Percentiles rank a stretch among this genome's conserved stretches.
Conservation (phyloP, 2,888 invertebrate species). For the Meandrusa payeni region DNA sequence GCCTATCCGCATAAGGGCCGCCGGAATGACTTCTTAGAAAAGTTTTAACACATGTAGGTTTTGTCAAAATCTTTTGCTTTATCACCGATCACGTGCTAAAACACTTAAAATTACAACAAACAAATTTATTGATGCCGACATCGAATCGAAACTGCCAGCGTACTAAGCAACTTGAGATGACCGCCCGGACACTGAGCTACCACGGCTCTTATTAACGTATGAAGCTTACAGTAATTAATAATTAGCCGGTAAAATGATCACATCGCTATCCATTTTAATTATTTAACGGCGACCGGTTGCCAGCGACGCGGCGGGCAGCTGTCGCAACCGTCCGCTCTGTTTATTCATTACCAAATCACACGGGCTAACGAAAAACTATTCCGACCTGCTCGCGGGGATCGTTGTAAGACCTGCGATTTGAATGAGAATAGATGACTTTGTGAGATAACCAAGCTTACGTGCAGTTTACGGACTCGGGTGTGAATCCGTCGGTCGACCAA, state of each 20-base stretch:
- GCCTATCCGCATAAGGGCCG: too few relatives aligned
- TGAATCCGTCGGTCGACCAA: too few relatives aligned
- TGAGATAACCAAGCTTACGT: constrained; percentile 1
- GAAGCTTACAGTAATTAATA: constrained; percentile 10
- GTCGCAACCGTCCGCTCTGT: constrained; percentile 32
- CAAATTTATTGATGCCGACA: too few relatives aligned
- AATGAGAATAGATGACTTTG: constrained; percentile 60
- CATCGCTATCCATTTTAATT: constrained; percentile 37
- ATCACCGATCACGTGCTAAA: too few relatives aligned
- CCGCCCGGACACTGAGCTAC: too few relatives aligned
- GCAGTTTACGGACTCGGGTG: background rate
- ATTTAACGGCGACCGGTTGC: constrained; percentile 35
- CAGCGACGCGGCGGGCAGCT: constrained; percentile 34
- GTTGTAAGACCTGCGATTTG: constrained; percentile 64
- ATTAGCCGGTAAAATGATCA: constrained; percentile 21
- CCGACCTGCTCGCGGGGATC: constrained; percentile 49
- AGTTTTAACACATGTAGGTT: too few relatives aligned
- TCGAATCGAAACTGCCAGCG: too few relatives aligned
- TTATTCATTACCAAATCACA: constrained; percentile 38
- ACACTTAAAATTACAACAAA: too few relatives aligned
- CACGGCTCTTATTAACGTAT: too few relatives aligned
- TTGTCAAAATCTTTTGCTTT: too few relatives aligned
- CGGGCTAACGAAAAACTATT: constrained; percentile 41
- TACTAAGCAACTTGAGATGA: too few relatives aligned
- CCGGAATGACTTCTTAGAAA: too few relatives aligned